A percentile compares a stretch with the other conserved stretches of the same genome.
Evolutionary conservation across 2,888 invertebrate species (phyloP).

Genomic region (Hoplodrina blanda): DNA sequence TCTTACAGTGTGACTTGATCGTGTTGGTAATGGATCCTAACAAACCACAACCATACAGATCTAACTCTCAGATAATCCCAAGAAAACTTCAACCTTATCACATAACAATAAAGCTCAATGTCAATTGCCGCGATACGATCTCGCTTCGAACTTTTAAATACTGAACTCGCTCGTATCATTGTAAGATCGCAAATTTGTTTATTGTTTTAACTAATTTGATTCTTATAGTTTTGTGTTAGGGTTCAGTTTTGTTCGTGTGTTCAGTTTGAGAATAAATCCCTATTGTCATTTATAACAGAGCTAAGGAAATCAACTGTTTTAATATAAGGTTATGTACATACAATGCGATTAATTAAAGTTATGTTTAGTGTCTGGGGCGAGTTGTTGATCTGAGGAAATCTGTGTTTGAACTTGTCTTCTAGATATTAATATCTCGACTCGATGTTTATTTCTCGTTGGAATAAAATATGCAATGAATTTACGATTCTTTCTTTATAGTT

Average conservation of each 20-base stretch:
- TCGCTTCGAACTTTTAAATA: slow-evolving; percentile 65
- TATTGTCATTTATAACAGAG: slow-evolving; percentile 77
- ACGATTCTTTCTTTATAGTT: slow-evolving; percentile 3
- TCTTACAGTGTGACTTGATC: slow-evolving; percentile 73
- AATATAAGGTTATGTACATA: slow-evolving; percentile 76
- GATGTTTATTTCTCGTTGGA: slow-evolving; percentile 25
- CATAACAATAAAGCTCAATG: slow-evolving; percentile 20
- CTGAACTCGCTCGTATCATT: slow-evolving; percentile 71
- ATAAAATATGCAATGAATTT: slow-evolving; percentile 10
- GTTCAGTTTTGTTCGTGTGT: slow-evolving; percentile 58
- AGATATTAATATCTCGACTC: slow-evolving; percentile 35
- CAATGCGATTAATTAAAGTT: slow-evolving; percentile 78
- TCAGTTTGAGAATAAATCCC: slow-evolving; percentile 71
- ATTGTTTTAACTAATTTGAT: slow-evolving; percentile 62
- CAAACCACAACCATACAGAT: slow-evolving; percentile 50
- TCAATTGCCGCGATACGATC: slow-evolving; percentile 24
- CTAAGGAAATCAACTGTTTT: slow-evolving; percentile 78
- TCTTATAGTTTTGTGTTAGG: slow-evolving; percentile 64
- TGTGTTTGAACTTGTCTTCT: slow-evolving; percentile 49
- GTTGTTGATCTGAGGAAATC: slow-evolving; percentile 59
- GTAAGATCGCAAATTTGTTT: slow-evolving; percentile 69
- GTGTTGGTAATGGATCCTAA: slow-evolving; percentile 67
- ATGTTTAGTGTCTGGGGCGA: slow-evolving; percentile 61
- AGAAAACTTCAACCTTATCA: slow-evolving; percentile 44
- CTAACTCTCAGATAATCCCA: slow-evolving; percentile 16